phyloP scores from a whole-genome alignment of 1,140 invertebrate species.

The Lerema accius region DNA sequence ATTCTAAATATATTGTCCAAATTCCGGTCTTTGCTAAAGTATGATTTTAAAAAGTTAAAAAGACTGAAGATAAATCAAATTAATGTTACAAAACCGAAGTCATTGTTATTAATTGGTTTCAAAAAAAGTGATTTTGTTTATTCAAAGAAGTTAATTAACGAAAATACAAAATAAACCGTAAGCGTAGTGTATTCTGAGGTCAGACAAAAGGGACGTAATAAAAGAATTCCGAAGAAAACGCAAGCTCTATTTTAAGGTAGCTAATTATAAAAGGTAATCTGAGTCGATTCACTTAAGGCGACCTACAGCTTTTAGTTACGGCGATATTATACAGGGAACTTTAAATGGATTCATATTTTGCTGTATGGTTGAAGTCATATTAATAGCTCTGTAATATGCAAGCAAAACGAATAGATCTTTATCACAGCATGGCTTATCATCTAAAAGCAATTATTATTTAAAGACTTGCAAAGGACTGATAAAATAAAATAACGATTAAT shows the following conservation, averaged over 20 bases:
- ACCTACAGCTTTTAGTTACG: background rate
- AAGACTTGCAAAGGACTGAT: no score
- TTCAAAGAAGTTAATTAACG: conserved; percentile 28
- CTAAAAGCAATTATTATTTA: no score
- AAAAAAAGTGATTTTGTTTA: conserved; percentile 5
- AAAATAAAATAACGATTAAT: no score
- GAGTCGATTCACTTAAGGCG: conserved; percentile 53
- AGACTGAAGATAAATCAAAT: no score
- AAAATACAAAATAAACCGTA: conserved; percentile 16
- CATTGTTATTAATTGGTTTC: conserved; percentile 7
- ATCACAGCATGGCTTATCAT: no score
- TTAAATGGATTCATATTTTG: no score
- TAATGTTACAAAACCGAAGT: conserved; percentile 4
- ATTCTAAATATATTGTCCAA: no score
- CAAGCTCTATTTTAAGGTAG: conserved; percentile 43
- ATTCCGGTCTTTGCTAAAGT: no score
- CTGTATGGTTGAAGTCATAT: no score
- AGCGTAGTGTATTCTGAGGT: conserved; percentile 36
- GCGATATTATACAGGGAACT: background rate
- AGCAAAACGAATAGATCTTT: no score
- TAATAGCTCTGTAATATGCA: no score
- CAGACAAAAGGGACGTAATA: conserved; percentile 36
- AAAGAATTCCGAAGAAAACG: conserved; percentile 49
- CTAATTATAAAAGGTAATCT: conserved; percentile 60
- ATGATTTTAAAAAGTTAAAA: no score